Evolutionary conservation across 1,140 invertebrate genomes (phyloP).

Genomic region (Amphibalanus amphitrite): DNA sequence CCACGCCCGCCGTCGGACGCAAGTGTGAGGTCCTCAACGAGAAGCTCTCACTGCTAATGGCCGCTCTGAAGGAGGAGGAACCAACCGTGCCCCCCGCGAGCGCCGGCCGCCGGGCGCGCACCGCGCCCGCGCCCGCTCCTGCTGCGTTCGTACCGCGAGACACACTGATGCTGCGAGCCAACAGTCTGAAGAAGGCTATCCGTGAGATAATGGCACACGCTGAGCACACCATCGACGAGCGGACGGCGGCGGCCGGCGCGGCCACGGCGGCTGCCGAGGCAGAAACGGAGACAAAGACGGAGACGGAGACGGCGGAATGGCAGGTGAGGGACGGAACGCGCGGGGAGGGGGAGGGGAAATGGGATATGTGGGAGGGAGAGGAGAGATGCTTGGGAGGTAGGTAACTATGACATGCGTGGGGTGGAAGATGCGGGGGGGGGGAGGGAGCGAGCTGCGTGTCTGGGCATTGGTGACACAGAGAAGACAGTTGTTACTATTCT

Average conservation of each 20-base stretch:
- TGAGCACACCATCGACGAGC: conserved; percentile 43
- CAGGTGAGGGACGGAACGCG: too few relatives aligned
- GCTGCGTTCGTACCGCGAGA: not conserved
- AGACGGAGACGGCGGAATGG: not conserved
- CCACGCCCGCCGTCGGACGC: conserved; percentile 29
- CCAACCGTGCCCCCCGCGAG: too few relatives aligned
- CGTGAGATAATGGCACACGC: conserved; percentile 64
- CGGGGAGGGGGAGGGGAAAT: too few relatives aligned
- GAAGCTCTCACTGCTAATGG: conserved; percentile 54
- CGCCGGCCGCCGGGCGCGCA: too few relatives aligned
- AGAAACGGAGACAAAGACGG: too few relatives aligned
- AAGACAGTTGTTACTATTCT: too few relatives aligned
- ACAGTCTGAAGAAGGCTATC: conserved; percentile 76
- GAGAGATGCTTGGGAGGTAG: too few relatives aligned
- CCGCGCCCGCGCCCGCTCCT: not conserved
- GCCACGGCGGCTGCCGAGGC: not conserved
- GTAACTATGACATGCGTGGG: too few relatives aligned
- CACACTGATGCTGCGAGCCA: conserved; percentile 27
- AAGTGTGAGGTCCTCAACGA: conserved; percentile 57
- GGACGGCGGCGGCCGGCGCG: conserved; percentile 17
- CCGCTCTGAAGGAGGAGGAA: conserved; percentile 49
- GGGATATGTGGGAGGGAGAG: too few relatives aligned
- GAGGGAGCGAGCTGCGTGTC: too few relatives aligned
- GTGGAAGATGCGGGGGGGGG: too few relatives aligned
- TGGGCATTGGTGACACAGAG: too few relatives aligned